A percentile compares a stretch with the other conserved stretches of the same genome.
Conservation (phyloP, 2,797 vertebrate genomes). For the Sebastes matsubarae region DNA sequence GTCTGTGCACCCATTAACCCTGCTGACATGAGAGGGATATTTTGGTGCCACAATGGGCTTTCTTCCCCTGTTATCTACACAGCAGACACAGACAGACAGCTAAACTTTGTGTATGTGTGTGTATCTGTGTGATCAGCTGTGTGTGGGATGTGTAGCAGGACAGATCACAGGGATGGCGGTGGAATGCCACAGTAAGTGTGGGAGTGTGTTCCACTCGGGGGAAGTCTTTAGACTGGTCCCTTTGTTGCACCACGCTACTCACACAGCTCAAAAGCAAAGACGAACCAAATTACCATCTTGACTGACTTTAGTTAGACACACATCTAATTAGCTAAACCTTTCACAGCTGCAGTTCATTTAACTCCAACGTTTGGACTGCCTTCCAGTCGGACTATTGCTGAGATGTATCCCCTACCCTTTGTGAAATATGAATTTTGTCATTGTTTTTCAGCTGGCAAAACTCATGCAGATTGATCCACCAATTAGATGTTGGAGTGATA, state of each 20-base stretch:
- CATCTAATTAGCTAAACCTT: background rate
- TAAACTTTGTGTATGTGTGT: slow-evolving; percentile 18
- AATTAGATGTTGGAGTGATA: background rate
- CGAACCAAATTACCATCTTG: slow-evolving; percentile 41
- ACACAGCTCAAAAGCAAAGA: slow-evolving; percentile 54
- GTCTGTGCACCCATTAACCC: slow-evolving; percentile 48
- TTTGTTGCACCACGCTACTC: slow-evolving; percentile 53
- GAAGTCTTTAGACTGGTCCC: slow-evolving; percentile 45
- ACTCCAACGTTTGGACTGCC: background rate
- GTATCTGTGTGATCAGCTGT: slow-evolving; percentile 51
- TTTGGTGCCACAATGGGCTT: slow-evolving; percentile 50
- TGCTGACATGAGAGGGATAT: slow-evolving; percentile 20
- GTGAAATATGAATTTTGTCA: background rate
- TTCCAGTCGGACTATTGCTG: background rate
- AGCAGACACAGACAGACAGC: slow-evolving; percentile 32
- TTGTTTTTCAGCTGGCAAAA: background rate
- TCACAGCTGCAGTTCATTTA: slow-evolving; percentile 1
- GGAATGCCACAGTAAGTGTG: slow-evolving; percentile 70
- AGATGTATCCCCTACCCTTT: background rate
- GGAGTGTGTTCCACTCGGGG: slow-evolving; percentile 62
- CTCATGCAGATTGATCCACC: background rate
- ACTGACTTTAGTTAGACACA: slow-evolving; percentile 16
- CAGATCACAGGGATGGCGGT: slow-evolving; percentile 64
- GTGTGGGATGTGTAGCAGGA: slow-evolving; percentile 62
- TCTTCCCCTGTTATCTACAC: slow-evolving; percentile 68